Evolutionary conservation across 2,113 vertebrate species (phyloP), one percentile per base, ranked within the genome.

Genomic region (Nothocercus nigrocapillus): DNA sequence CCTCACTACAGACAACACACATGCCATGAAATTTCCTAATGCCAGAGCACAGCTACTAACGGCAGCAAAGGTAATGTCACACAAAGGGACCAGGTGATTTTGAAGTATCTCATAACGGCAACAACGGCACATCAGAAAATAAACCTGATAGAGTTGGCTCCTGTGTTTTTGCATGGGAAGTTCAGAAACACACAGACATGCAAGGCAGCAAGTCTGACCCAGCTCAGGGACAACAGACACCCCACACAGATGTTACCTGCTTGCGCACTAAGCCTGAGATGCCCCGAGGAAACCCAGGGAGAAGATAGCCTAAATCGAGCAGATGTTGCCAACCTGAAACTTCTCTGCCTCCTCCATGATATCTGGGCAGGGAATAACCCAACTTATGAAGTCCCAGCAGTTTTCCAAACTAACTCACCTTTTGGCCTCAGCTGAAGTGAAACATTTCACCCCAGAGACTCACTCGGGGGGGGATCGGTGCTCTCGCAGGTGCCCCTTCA

Each of bases 151-250:
- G 4, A 59, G 38, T 7, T 38, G 34, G 34, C 20, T 44, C 51
- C n/a, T 0, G 0, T 18, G 21, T 67, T 85, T 49, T 19, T 28
- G 24, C 0, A 5, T 2, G 12, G 36, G 17, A 28, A 6, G 72
- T 54, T 49, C 47, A 83, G 82, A 74, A 56, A 45, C 53, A 63
- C 24, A 89, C 25, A 62, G 32, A 28, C 19, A 2, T 5, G 30
- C 56, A 64, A 19, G 1, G 0, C 0, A n/a, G 32, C 7, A 5
- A 81, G 24, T 44, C 21, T 47, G 47, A 64, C 25, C 19, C 82
- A 89, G 42, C 42, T 82, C 47, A 28, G 79, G 47, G 21, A 42
- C 24, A 42, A 19, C n/a, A 61, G 63, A 47, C 45, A 51, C 8
- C 8, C 34, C 3, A 4, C 24, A 73, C 1, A 27, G n/a, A 77